Conservation (phyloP, 2,888 invertebrate genomes). For the Scaptomyza reducta region DNA sequence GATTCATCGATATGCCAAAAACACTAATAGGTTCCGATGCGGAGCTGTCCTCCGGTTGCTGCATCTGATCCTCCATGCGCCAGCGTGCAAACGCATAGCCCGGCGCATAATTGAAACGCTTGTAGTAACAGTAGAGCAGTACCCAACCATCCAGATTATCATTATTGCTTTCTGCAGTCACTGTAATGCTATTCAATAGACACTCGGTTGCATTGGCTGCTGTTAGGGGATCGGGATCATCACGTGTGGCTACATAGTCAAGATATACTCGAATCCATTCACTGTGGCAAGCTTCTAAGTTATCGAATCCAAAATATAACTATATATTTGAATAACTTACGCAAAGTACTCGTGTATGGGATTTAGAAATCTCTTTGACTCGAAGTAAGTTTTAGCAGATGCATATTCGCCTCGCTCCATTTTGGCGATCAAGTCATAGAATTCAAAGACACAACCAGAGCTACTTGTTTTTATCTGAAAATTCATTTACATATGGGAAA, state of each 20-base stretch:
- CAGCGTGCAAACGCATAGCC: constrained; percentile 73
- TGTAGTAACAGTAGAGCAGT: constrained; percentile 73
- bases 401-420: constrained; percentile 66
- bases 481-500: neutral
- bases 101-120: constrained; percentile 60
- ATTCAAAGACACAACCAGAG: constrained; percentile 39
- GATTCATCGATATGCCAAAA: constrained; percentile 61
- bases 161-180: constrained; percentile 29
- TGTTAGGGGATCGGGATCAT: constrained; percentile 42
- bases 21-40: constrained; percentile 51
- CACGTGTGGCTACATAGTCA: constrained; percentile 54
- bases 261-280: constrained; percentile 66
- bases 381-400: constrained; percentile 49
- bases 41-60: neutral
- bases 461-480: constrained; percentile 28
- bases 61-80: constrained; percentile 58
- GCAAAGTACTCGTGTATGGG: constrained; percentile 38
- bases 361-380: constrained; percentile 16
- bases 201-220: constrained; percentile 58
- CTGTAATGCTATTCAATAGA: constrained; percentile 51
- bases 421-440: constrained; percentile 57
- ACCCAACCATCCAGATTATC: constrained; percentile 66
- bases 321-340: constrained; percentile 38
- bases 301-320: neutral
- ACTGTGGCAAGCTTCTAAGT: constrained; percentile 14